Evolutionary conservation across 2,888 invertebrate genomes (phyloP).

Genomic region (Dione vanillae): DNA sequence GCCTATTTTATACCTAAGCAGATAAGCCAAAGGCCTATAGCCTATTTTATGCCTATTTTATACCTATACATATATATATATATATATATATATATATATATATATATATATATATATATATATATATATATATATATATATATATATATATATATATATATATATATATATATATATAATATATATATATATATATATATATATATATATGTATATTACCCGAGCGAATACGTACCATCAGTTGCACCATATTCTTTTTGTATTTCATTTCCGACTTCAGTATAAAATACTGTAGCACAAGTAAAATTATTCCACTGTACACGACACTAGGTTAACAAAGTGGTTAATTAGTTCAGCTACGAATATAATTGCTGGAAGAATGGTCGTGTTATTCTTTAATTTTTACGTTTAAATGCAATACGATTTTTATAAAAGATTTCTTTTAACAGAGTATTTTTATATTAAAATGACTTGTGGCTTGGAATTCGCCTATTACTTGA

Average conservation of each 20-base stretch:
- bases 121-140: background rate
- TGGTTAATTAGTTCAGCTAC: conserved; percentile 33
- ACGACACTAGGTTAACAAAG: conserved; percentile 32
- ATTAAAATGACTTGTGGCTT: too few species aligned
- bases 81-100: too few species aligned
- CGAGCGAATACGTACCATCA: conserved; percentile 14
- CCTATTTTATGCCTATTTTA: too few species aligned
- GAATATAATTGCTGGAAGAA: conserved; percentile 32
- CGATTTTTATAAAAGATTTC: background rate
- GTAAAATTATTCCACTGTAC: conserved; percentile 24
- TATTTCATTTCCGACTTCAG: conserved; percentile 4
- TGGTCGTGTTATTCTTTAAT: conserved; percentile 15
- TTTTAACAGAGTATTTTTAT: background rate
- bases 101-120: background rate
- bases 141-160: background rate
- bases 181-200: too few species aligned
- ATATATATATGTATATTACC: background rate
- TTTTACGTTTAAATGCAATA: conserved; percentile 3
- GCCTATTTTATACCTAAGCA: too few species aligned
- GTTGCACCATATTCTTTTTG: background rate
- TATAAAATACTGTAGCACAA: background rate
- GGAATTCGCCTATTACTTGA: too few species aligned
- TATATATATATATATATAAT: background rate
- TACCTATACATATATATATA: too few species aligned
- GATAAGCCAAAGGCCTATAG: too few species aligned